Conservation (phyloP, 2,888 invertebrate genomes). For the Blastobasis lacticolella region DNA sequence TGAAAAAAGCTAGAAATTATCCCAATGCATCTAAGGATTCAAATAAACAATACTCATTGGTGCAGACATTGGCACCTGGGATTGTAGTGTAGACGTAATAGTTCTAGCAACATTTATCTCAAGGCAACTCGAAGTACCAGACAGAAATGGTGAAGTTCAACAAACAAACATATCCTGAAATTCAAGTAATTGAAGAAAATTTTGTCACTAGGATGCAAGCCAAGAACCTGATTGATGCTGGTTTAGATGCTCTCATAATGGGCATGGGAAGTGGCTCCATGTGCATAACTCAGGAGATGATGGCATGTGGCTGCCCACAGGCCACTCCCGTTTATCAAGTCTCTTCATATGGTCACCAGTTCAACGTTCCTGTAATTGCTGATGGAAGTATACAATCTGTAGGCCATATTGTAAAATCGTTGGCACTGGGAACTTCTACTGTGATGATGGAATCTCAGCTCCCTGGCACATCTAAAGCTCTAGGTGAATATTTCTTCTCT, state of each 20-base stretch:
- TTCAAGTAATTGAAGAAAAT: slow-evolving; percentile 97
- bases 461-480: slow-evolving; percentile 98
- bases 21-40: slow-evolving; percentile 98
- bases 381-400: slow-evolving; percentile 98
- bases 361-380: slow-evolving; percentile 97
- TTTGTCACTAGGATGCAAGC: slow-evolving; percentile 98
- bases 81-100: slow-evolving; percentile 95
- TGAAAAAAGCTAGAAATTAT: slow-evolving; percentile 97
- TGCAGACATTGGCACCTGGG: slow-evolving; percentile 94
- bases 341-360: slow-evolving; percentile 89
- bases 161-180: slow-evolving; percentile 86
- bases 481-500: slow-evolving; percentile 98
- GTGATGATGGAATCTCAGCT: slow-evolving; percentile 99
- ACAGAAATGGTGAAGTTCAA: slow-evolving; percentile 95
- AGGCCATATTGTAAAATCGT: slow-evolving; percentile 96
- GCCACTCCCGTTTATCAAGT: slow-evolving; percentile 98
- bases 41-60: slow-evolving; percentile 93
- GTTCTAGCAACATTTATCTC: slow-evolving; percentile 98
- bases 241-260: slow-evolving; percentile 96
- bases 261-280: slow-evolving; percentile 99
- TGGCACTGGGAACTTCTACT: slow-evolving; percentile 93
- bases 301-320: slow-evolving; percentile 99
- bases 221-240: slow-evolving; percentile 96
- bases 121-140: slow-evolving; percentile 97
- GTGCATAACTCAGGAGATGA: slow-evolving; percentile 99